These are phyloP conservation scores for Aethes cnicana DNA, from an alignment of 2,888 invertebrate genomes.

Conservation along the genomic window DNA sequence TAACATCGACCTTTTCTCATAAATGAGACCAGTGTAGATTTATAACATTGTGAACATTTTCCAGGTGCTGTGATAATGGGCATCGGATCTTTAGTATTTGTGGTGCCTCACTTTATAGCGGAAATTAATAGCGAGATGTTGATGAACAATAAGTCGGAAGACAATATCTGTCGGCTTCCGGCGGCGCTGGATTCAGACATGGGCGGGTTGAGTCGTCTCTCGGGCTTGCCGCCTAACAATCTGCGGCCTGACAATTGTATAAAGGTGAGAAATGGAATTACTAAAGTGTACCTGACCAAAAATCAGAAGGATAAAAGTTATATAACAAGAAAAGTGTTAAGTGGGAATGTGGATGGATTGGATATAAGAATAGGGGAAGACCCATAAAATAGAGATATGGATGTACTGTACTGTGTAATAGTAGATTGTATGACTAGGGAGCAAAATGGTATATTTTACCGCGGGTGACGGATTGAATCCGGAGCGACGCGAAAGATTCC, in stretches of 20 bases:
- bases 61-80: conserved; percentile 95
- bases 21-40: conserved; percentile 10
- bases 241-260: conserved; percentile 90
- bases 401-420: too few relatives aligned
- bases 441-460: too few relatives aligned
- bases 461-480: too few relatives aligned
- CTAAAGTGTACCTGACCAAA: too few relatives aligned
- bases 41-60: conserved; percentile 27
- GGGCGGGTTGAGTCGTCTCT: conserved; percentile 87
- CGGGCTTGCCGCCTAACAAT: conserved; percentile 89
- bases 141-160: conserved; percentile 86
- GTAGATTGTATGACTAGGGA: too few relatives aligned
- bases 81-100: conserved; percentile 94
- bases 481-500: too few relatives aligned
- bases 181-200: conserved; percentile 87
- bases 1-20: too few relatives aligned
- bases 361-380: too few relatives aligned
- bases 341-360: too few relatives aligned
- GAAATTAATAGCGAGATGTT: conserved; percentile 88
- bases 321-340: too few relatives aligned
- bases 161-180: conserved; percentile 90
- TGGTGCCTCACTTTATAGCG: conserved; percentile 95
- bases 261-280: conserved; percentile 81
- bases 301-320: too few relatives aligned
- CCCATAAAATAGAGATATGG: too few relatives aligned